Percentiles rank a stretch among this genome's conserved stretches.
phyloP scores from a whole-genome alignment of 1,140 invertebrate genomes.

The Drosophila orena region DNA sequence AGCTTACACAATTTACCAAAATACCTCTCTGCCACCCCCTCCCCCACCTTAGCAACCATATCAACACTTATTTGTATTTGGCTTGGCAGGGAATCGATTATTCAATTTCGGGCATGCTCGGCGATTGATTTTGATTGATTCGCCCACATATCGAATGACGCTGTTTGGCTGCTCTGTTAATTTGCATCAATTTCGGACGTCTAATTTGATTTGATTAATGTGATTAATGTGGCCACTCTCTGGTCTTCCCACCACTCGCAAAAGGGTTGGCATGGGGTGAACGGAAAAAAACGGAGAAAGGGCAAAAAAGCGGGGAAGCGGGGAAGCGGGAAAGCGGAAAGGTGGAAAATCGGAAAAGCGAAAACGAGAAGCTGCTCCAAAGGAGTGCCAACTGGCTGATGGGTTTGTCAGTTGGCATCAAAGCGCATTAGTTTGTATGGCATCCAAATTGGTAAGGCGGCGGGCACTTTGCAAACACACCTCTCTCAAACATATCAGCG shows the following conservation, averaged over 20 bases:
- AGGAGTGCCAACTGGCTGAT: constrained; percentile 34
- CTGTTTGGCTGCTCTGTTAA: constrained; percentile 51
- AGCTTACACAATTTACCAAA: constrained; percentile 53
- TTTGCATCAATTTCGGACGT: constrained; percentile 67
- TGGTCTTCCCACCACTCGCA: neutral
- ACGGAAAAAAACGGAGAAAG: neutral
- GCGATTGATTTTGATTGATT: constrained; percentile 79
- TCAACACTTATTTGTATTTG: constrained; percentile 59
- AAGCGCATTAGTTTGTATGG: constrained; percentile 75
- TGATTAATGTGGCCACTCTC: constrained; percentile 60
- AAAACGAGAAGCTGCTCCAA: constrained; percentile 28
- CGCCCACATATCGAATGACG: constrained; percentile 63
- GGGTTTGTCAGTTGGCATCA: constrained; percentile 67
- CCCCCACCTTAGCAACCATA: too few species aligned
- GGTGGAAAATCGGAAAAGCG: neutral
- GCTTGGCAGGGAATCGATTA: constrained; percentile 64
- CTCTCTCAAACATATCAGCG: constrained; percentile 61
- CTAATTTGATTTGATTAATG: constrained; percentile 75
- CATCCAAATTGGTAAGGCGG: constrained; percentile 71
- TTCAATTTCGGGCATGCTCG: constrained; percentile 73
- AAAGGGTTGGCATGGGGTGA: constrained; percentile 12
- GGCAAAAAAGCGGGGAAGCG: neutral
- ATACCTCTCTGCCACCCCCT: constrained; percentile 1
- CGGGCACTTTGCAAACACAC: constrained; percentile 70
- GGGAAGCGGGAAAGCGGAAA: neutral